phyloP scores from a whole-genome alignment of 1,140 invertebrate species.

The Odontomachus brunneus region DNA sequence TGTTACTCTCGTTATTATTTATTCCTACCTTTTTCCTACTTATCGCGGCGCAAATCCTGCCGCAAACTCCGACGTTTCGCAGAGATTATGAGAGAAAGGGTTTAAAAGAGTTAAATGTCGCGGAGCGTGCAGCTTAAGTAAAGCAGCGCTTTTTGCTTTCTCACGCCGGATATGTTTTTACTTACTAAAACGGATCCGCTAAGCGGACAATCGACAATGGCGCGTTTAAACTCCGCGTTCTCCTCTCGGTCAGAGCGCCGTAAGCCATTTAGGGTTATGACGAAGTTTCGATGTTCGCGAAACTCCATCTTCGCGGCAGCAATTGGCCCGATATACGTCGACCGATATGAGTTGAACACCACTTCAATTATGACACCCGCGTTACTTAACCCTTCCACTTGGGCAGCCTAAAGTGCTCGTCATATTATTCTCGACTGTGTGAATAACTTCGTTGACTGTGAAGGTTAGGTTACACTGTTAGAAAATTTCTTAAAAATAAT shows the following conservation, averaged over 20 bases:
- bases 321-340: neutral
- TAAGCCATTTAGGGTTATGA: conserved; percentile 59
- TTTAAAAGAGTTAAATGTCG: conserved; percentile 37
- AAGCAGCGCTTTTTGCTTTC: neutral
- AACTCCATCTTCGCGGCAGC: conserved; percentile 13
- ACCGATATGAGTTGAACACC: too few relatives aligned
- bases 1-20: conserved; percentile 37
- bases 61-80: conserved; percentile 2
- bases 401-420: too few relatives aligned
- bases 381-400: too few relatives aligned
- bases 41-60: conserved; percentile 20
- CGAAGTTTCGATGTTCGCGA: conserved; percentile 44
- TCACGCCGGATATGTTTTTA: conserved; percentile 29
- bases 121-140: neutral
- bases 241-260: neutral
- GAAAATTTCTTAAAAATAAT: too few relatives aligned
- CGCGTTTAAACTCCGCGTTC: neutral
- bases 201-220: conserved; percentile 37
- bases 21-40: conserved; percentile 2
- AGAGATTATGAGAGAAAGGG: conserved; percentile 27
- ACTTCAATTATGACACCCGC: too few relatives aligned
- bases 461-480: too few relatives aligned
- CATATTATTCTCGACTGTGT: too few relatives aligned
- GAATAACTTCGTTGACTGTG: too few relatives aligned
- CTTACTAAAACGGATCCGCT: conserved; percentile 43